Percentiles rank a stretch among this genome's conserved stretches.
Evolutionary conservation across 2,113 vertebrate genomes (phyloP).

Genomic region (Elgaria multicarinata): DNA sequence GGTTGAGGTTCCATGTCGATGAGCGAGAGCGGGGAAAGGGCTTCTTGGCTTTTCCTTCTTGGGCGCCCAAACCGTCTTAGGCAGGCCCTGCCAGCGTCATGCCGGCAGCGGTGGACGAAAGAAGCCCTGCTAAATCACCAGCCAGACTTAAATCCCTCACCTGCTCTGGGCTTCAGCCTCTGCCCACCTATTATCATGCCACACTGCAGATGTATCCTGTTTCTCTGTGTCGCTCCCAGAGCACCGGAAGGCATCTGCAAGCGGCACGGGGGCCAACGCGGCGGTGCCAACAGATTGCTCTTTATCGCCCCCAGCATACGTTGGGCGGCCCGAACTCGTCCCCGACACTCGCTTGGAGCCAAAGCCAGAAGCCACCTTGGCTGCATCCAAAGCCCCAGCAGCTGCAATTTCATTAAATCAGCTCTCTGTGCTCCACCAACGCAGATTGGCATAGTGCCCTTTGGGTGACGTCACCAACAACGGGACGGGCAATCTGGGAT

Average conservation of each 20-base stretch:
- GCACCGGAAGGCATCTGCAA: background rate
- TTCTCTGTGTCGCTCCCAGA: background rate
- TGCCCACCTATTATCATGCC: background rate
- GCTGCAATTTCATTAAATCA: background rate
- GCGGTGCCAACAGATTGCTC: background rate
- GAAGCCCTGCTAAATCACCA: background rate
- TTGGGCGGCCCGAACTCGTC: background rate
- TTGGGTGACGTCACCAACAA: background rate
- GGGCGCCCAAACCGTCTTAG: background rate
- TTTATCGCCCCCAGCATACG: too few relatives aligned
- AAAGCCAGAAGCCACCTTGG: background rate
- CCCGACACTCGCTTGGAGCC: background rate
- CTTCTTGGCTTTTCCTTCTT: background rate
- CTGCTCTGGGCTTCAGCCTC: background rate
- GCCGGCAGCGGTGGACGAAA: too few relatives aligned
- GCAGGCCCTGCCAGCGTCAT: background rate
- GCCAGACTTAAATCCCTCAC: background rate
- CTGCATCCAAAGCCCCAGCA: background rate
- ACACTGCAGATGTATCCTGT: background rate
- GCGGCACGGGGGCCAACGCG: background rate
- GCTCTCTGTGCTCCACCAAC: background rate
- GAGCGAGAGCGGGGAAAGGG: background rate
- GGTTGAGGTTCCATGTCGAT: background rate
- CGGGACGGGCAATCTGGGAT: background rate
- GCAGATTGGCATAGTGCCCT: background rate